These are phyloP conservation scores for Neogale vison DNA, from an alignment of 2,113 vertebrate genomes.

Conservation along the genomic window DNA sequence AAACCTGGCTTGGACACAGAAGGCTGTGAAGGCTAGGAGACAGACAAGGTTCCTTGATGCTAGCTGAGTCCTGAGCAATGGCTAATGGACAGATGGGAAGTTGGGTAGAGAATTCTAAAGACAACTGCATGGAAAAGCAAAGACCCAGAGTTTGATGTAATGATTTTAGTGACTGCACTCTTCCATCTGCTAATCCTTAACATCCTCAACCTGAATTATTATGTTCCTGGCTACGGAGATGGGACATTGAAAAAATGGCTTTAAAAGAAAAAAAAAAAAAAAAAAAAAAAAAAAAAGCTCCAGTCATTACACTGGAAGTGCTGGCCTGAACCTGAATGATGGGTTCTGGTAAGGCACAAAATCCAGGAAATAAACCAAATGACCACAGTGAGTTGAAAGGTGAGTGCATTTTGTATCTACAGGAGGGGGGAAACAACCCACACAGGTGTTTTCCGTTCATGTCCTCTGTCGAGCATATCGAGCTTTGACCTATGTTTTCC, in stretches of 20 bases:
- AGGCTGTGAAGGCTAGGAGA: neutral
- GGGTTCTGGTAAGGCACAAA: neutral
- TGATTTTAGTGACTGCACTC: neutral
- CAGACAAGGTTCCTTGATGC: neutral
- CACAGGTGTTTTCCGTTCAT: neutral
- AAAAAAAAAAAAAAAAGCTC: neutral
- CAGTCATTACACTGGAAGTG: neutral
- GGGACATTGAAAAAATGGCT: neutral
- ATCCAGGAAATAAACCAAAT: neutral
- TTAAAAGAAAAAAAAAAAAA: neutral
- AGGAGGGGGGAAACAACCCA: fast-evolving
- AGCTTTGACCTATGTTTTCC: neutral
- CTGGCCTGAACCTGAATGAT: neutral
- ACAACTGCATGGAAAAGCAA: neutral
- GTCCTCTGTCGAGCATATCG: neutral
- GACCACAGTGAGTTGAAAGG: neutral
- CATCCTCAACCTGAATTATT: neutral
- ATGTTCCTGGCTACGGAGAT: neutral
- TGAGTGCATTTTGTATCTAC: neutral
- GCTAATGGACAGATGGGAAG: neutral
- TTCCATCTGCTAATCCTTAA: neutral
- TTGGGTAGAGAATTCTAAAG: neutral
- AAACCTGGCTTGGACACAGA: neutral
- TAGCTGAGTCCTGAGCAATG: neutral
- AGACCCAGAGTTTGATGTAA: neutral